These are phyloP conservation scores for Ephestia elutella DNA, from an alignment of 1,140 invertebrate species.

Conservation along the genomic window DNA sequence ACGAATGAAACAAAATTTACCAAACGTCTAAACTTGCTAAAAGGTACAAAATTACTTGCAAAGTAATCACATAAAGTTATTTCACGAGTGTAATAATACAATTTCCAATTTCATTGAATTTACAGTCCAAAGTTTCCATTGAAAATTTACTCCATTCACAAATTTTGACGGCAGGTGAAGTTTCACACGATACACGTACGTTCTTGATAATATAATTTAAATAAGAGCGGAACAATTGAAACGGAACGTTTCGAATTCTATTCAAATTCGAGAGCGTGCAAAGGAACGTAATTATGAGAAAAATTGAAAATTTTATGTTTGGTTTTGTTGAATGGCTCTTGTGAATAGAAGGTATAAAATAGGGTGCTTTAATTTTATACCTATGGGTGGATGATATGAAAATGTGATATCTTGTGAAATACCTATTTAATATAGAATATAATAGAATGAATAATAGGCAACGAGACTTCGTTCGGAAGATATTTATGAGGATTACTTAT, in stretches of 20 bases:
- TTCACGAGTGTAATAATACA: not conserved
- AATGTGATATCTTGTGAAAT: too few relatives aligned
- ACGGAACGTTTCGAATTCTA: not conserved
- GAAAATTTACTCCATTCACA: not conserved
- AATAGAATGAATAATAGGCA: too few relatives aligned
- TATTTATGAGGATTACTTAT: too few relatives aligned
- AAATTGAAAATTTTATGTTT: too few relatives aligned
- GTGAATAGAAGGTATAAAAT: too few relatives aligned
- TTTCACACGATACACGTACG: conserved; percentile 2
- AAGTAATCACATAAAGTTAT: conserved; percentile 3
- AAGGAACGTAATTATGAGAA: not conserved
- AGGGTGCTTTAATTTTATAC: too few relatives aligned
- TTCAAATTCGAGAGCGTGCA: not conserved
- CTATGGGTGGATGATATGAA: too few relatives aligned
- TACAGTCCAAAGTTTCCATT: not conserved
- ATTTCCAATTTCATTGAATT: not conserved
- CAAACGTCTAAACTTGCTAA: too few relatives aligned
- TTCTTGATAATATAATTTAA: not conserved
- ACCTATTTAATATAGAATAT: too few relatives aligned
- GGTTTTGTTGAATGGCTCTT: too few relatives aligned
- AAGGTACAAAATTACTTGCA: conserved; percentile 18
- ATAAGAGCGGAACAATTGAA: not conserved
- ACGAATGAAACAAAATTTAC: too few relatives aligned
- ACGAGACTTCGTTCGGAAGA: too few relatives aligned
- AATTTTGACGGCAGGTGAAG: not conserved